Percentiles rank a stretch among this genome's conserved stretches.
Conservation (phyloP, 2,888 invertebrate species). For the Leistus spinibarbis region DNA sequence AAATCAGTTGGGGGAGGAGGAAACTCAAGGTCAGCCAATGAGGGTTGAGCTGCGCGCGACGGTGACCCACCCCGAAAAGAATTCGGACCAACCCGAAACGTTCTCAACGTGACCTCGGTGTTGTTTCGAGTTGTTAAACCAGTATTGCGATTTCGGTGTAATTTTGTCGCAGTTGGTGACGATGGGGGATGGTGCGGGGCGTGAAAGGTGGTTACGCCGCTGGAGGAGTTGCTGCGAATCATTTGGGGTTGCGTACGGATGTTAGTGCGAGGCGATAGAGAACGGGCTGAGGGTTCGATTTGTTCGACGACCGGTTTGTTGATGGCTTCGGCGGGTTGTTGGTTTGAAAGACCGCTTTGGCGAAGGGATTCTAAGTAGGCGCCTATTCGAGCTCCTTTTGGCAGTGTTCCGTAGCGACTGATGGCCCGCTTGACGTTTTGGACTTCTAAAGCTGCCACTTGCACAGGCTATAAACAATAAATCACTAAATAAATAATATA, state of each 20-base stretch:
- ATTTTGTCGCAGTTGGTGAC: conserved; percentile 67
- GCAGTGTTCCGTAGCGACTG: conserved; percentile 94
- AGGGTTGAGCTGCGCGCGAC: conserved; percentile 73
- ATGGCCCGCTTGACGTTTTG: conserved; percentile 94
- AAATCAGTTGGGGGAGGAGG: conserved; percentile 84
- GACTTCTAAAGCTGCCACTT: conserved; percentile 92
- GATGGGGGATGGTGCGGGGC: conserved; percentile 61
- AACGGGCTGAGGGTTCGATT: conserved; percentile 57
- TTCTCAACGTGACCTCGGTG: conserved; percentile 56
- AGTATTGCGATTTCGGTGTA: conserved; percentile 60
- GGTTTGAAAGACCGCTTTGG: conserved; percentile 69
- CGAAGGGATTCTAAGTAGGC: conserved; percentile 94
- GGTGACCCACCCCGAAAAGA: conserved; percentile 68
- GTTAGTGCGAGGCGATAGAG: conserved; percentile 70
- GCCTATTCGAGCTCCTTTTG: conserved; percentile 95
- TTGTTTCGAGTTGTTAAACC: conserved; percentile 53
- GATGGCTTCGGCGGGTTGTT: conserved; percentile 49
- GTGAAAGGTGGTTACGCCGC: conserved; percentile 73
- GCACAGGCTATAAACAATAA: conserved; percentile 54
- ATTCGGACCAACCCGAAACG: conserved; percentile 54
- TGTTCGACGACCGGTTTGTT: conserved; percentile 50
- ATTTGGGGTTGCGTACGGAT: conserved; percentile 76
- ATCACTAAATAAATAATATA: background rate
- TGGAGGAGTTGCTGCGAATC: conserved; percentile 88
- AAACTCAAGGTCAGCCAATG: conserved; percentile 83